Evolutionary conservation across 2,113 vertebrate genomes (phyloP).

Genomic region (Progne subis): DNA sequence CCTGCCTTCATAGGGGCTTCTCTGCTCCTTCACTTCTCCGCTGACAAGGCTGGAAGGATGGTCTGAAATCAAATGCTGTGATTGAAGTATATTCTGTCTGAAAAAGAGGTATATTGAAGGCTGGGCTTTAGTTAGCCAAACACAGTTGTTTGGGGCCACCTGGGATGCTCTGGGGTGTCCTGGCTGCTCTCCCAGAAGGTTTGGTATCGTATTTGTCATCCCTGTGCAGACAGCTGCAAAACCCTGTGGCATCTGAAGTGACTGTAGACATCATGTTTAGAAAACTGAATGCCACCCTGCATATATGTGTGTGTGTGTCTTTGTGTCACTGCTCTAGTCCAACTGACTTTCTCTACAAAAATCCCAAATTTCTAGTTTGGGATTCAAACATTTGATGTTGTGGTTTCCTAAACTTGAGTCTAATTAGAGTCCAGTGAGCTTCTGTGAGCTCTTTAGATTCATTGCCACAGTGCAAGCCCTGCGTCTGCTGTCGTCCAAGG

Average conservation of each 20-base stretch:
- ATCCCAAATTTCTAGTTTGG: not conserved
- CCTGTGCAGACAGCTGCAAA: not conserved
- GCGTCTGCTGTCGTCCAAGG: not conserved
- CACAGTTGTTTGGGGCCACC: not conserved
- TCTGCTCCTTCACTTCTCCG: not conserved
- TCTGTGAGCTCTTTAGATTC: not conserved
- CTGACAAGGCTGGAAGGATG: not conserved
- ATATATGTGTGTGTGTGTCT: not conserved
- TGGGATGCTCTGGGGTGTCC: not conserved
- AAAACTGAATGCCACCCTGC: not conserved
- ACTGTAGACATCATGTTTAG: not conserved
- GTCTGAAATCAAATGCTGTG: not conserved
- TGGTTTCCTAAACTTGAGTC: not conserved
- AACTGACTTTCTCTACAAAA: not conserved
- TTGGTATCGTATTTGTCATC: not conserved
- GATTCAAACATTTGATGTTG: not conserved
- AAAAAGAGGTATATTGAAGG: not conserved
- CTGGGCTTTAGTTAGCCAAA: not conserved
- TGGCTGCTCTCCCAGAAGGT: not conserved
- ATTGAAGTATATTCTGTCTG: not conserved
- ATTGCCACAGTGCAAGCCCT: not conserved
- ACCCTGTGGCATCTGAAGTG: not conserved
- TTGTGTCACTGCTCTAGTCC: not conserved
- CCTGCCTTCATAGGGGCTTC: not conserved
- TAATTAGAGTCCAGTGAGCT: not conserved